Evolutionary conservation across 2,888 invertebrate species (phyloP), one percentile per base, ranked within the genome.

Genomic region (Lapara coniferarum): DNA sequence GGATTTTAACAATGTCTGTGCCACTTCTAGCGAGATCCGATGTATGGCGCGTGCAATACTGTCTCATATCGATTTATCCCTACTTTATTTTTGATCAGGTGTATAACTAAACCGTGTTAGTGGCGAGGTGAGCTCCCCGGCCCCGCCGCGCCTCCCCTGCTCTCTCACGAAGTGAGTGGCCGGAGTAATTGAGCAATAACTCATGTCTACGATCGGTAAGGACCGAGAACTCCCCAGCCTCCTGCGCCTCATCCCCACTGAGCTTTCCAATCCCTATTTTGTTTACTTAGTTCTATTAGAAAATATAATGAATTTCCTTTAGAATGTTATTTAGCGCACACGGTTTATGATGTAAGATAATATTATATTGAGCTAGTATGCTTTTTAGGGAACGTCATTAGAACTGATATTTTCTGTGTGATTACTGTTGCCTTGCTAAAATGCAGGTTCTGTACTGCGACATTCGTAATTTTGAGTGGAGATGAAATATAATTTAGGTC

Each of bases 161-260:
- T 12, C 55, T 14, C 30, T 46, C 46, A 30, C n/a, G 10, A 8
- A 55, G 37, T 66, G 52, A 66, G 69, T 66, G 70, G 49, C 66
- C 67, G 52, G 67, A 72, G 70, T 77, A 77, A 77, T 78, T 77
- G 77, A 77, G 77, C 77, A 51, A 77, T 77, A 78, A 77, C 72
- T 78, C 78, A 77, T 56, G 56, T 56, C 19, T 10, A 10, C 67
- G 67, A 55, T 57, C 46, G 53, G 66, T 66, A 10, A 59, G 59
- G 63, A 63, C 7, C 13, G 59, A 19, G 55, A 19, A 16, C 55
- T 19, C 19, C 59, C 10, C 16, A 19, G 16, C 19, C 59, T 63
- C 59, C 46, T 46, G n/a, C 58, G n/a, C 16, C 59, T 14, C 30
- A n/a, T n/a, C 37, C 8, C 57, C 37, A 37, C 25, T 25, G 37